These are phyloP conservation scores for Steinernema feltiae DNA, from an alignment of 1,140 invertebrate species.

Conservation along the genomic window DNA sequence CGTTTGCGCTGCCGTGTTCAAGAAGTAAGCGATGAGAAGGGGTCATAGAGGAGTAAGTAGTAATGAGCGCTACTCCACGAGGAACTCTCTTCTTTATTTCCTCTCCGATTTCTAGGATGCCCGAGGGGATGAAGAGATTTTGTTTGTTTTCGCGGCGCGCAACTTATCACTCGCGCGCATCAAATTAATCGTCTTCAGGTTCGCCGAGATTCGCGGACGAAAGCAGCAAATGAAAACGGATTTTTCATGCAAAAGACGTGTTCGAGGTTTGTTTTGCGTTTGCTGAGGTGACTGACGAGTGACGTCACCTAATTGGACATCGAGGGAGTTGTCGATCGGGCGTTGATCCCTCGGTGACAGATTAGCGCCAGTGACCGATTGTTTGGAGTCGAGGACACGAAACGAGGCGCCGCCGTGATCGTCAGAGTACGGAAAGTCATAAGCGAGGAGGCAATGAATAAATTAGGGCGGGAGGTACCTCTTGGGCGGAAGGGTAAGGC, in stretches of 20 bases:
- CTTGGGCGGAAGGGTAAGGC: background rate
- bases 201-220: too few relatives aligned
- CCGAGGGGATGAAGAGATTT: background rate
- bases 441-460: slow-evolving; percentile 9
- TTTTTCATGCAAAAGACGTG: too few relatives aligned
- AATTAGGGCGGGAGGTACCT: background rate
- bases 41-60: too few relatives aligned
- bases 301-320: background rate
- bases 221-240: background rate
- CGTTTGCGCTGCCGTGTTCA: background rate
- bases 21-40: too few relatives aligned
- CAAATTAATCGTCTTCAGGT: background rate
- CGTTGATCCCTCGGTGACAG: background rate
- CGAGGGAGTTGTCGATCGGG: background rate
- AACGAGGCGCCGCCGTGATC: too few relatives aligned
- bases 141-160: background rate
- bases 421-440: background rate
- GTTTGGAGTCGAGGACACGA: background rate
- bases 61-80: too few relatives aligned
- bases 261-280: too few relatives aligned
- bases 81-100: background rate
- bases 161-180: background rate
- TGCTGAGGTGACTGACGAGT: too few relatives aligned
- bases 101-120: background rate
- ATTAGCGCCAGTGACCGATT: background rate